Base-by-base conservation (phyloP, 2,888 invertebrate species). In the Odiellus spinosus region DNA sequence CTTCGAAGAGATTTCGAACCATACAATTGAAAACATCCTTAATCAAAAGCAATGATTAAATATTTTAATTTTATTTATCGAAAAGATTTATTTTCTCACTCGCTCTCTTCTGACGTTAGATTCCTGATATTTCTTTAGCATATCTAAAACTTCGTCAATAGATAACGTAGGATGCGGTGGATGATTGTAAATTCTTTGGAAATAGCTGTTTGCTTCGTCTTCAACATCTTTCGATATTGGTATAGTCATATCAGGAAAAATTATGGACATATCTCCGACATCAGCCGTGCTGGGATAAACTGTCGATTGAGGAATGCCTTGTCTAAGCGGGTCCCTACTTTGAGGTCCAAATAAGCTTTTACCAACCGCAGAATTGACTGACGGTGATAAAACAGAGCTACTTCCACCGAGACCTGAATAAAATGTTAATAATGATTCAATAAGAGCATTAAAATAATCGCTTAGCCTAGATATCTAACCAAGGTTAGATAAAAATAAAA, bases 201-300 rank as follows among this genome's bases (percentile, higher is more conserved):
- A 98, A 64, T 96, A 98, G 45, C 88, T 82, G 64, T 98, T 98
- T 0, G 96, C 98, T 71, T 98, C 96, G 63, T 96, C 95, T 66
- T 99, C 98, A 38, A 96, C 85, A 62, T 96, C 96, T 66, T 91
- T 90, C 0, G 88, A 81, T 14, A 91, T 84, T 48, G 62, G 59
- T 48, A 64, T 78, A 54, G 79, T 75, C 60, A 85, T 77, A 58
- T 90, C 88, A 0, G 82, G 79, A 61, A 85, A 83, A 40, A 82
- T 72, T 46, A 75, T 74, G 2, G 69, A 62, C n/a, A 67, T 64
- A 46, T 73, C 78, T 42, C 56, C 58, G 54, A 51, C 44, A 46
- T 18, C 26, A 6, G 5, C 26, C 26, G 26, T 26, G 8, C 26
- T 26, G 26, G 26, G 26, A 8, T 26, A 26, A 26, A 26, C 26